phyloP scores from a whole-genome alignment of 2,113 vertebrate genomes.

The Lophotis ruficrista region DNA sequence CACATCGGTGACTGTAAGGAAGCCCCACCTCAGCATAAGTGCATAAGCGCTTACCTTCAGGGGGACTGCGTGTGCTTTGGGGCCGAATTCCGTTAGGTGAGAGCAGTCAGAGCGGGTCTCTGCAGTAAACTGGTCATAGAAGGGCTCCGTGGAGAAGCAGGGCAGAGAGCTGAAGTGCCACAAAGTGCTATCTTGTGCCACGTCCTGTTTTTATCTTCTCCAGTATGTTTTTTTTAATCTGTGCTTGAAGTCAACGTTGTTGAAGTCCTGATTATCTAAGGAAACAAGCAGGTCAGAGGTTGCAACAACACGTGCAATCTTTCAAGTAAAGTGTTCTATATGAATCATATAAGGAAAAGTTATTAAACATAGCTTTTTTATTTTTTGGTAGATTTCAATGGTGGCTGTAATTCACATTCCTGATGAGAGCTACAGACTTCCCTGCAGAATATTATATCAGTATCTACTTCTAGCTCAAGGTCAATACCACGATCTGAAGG shows the following conservation, averaged over 20 bases:
- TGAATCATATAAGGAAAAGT: neutral
- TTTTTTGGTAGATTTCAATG: slow-evolving; percentile 82
- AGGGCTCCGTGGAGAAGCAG: neutral
- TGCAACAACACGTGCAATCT: neutral
- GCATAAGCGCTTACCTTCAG: neutral
- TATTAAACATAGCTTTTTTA: neutral
- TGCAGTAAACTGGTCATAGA: neutral
- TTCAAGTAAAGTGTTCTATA: neutral
- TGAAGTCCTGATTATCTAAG: neutral
- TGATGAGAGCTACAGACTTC: slow-evolving; percentile 86
- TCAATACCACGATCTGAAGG: slow-evolving; percentile 93
- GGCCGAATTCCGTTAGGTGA: neutral
- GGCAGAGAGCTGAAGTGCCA: neutral
- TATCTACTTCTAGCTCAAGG: slow-evolving; percentile 91
- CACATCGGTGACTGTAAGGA: neutral
- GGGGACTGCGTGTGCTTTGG: neutral
- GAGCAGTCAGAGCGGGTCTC: neutral
- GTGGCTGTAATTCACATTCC: slow-evolving; percentile 90
- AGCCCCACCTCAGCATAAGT: neutral
- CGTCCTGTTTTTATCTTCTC: neutral
- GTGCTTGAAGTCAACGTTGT: neutral
- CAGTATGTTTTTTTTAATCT: neutral
- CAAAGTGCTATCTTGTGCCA: neutral
- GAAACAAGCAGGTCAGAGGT: neutral
- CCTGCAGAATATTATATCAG: slow-evolving; percentile 89